Evolutionary conservation across 2,113 vertebrate species (phyloP).

Genomic region (Bos indicus): DNA sequence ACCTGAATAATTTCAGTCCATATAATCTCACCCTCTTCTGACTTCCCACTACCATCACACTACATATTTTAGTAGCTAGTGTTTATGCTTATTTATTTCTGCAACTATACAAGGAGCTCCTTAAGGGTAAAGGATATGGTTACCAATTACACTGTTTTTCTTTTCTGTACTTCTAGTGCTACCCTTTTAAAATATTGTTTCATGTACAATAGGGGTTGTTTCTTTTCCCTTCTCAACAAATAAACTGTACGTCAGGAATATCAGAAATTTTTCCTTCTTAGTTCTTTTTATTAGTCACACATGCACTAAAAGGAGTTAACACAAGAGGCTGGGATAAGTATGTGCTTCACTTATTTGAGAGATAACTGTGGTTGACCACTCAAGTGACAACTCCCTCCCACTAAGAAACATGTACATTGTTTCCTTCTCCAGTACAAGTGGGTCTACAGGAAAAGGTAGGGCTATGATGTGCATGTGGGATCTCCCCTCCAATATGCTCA

Average conservation of each 20-base stretch:
- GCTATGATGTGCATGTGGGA: fast-evolving
- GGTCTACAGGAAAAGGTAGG: fast-evolving
- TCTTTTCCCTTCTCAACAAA: background rate
- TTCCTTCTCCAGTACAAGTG: background rate
- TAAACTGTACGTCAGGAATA: background rate
- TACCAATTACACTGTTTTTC: background rate
- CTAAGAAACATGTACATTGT: background rate
- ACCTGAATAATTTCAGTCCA: background rate
- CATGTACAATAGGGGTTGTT: background rate
- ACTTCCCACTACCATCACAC: background rate
- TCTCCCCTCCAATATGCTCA: background rate
- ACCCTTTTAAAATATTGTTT: background rate
- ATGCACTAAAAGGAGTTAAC: background rate
- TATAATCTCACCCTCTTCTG: background rate
- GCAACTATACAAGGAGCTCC: background rate
- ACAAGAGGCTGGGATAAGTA: background rate
- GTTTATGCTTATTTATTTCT: background rate
- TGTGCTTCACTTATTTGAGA: background rate
- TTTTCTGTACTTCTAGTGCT: background rate
- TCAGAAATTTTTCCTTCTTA: background rate
- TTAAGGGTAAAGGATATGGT: background rate
- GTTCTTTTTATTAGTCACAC: background rate
- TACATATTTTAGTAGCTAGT: background rate
- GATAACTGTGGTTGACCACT: background rate
- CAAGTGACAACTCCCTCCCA: background rate